A percentile compares a stretch with the other conserved stretches of the same genome.
Evolutionary conservation across 2,113 vertebrate genomes (phyloP).

Genomic region (Sphyrna mokarran): DNA sequence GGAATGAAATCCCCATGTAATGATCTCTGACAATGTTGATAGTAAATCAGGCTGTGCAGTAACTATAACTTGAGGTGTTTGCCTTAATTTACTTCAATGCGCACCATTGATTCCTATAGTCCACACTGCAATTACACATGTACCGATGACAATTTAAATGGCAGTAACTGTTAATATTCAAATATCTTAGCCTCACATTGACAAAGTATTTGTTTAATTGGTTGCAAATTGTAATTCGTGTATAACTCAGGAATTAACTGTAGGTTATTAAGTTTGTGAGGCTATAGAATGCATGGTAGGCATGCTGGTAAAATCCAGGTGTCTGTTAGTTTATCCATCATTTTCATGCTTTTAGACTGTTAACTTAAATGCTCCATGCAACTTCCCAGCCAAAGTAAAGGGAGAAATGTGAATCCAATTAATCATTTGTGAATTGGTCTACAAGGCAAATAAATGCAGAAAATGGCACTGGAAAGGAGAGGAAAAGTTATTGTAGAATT

Average conservation of each 20-base stretch:
- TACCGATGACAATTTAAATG: neutral
- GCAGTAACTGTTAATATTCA: neutral
- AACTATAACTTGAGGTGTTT: neutral
- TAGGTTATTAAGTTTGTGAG: neutral
- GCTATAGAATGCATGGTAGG: too few species aligned
- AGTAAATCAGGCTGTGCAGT: neutral
- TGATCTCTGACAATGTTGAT: neutral
- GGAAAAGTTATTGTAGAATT: neutral
- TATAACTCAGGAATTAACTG: neutral
- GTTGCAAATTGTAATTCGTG: neutral
- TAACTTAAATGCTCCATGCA: neutral
- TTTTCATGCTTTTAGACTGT: neutral
- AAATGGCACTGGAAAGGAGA: neutral
- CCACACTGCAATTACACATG: neutral
- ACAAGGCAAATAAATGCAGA: neutral
- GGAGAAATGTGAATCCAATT: neutral
- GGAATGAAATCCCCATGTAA: neutral
- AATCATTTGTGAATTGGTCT: neutral
- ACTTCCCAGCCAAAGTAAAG: neutral
- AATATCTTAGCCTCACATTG: neutral
- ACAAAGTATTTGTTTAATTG: neutral
- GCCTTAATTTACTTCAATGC: neutral
- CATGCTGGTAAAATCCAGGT: too few species aligned
- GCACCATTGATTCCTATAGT: neutral
- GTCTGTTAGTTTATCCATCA: neutral